These are phyloP conservation scores for Schizopygopsis malacanthus DNA, from an alignment of 2,797 vertebrate species.

Conservation along the genomic window DNA sequence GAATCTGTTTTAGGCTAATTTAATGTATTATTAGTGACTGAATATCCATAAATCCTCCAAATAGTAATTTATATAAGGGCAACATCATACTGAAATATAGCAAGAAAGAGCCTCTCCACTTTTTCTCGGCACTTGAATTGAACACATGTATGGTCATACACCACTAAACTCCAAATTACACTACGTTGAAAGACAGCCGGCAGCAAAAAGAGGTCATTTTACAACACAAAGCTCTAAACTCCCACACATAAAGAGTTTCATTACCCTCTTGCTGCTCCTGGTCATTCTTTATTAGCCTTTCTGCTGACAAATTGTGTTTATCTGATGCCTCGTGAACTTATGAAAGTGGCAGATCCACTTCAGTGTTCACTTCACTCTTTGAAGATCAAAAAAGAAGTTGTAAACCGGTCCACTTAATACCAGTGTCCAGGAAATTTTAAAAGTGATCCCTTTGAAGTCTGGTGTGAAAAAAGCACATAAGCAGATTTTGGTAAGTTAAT, in stretches of 20 bases:
- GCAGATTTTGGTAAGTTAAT: slow-evolving; percentile 65
- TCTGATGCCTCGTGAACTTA: slow-evolving; percentile 64
- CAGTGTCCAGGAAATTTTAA: slow-evolving; percentile 69
- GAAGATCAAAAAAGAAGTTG: slow-evolving; percentile 52
- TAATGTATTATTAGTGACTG: not conserved
- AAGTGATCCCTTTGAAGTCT: slow-evolving; percentile 69
- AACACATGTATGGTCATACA: slow-evolving; percentile 1
- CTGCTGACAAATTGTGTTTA: slow-evolving; percentile 64
- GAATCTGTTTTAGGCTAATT: not conserved
- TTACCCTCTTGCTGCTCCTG: slow-evolving; percentile 58
- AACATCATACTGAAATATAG: not conserved
- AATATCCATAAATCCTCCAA: not conserved
- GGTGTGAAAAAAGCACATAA: slow-evolving; percentile 63
- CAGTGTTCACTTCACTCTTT: slow-evolving; percentile 58
- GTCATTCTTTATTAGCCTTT: slow-evolving; percentile 72
- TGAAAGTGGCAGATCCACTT: slow-evolving; percentile 61
- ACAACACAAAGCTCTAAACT: slow-evolving; percentile 70
- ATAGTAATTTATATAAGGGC: not conserved
- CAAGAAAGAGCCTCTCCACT: not conserved
- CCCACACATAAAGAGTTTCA: slow-evolving; percentile 65
- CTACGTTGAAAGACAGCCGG: slow-evolving; percentile 44
- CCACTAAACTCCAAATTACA: slow-evolving; percentile 36
- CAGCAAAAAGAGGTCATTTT: slow-evolving; percentile 65
- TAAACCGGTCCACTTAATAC: slow-evolving; percentile 55
- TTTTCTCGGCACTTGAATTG: not conserved